These are phyloP conservation scores for Lasioglossum malachurum DNA, from an alignment of 2,888 invertebrate genomes.

Conservation along the genomic window DNA sequence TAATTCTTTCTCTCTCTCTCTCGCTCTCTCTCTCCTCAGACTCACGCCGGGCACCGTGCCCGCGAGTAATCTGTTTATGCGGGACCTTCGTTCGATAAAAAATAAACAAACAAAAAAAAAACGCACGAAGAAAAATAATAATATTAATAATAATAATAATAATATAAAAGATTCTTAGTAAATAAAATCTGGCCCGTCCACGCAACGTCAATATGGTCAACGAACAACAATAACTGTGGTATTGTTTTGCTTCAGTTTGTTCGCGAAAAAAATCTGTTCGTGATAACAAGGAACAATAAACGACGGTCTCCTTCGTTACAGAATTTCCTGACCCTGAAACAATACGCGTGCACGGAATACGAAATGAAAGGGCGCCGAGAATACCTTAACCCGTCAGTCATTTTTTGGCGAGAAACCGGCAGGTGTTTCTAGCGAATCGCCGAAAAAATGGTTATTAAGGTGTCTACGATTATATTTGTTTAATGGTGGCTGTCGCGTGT, in stretches of 20 bases:
- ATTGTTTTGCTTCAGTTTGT: slow-evolving; percentile 31
- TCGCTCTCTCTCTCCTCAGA: slow-evolving; percentile 52
- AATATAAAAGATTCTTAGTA: slow-evolving; percentile 50
- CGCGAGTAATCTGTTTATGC: slow-evolving; percentile 63
- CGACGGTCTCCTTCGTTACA: slow-evolving; percentile 35
- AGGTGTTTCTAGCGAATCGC: slow-evolving; percentile 36
- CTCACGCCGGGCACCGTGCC: slow-evolving; percentile 68
- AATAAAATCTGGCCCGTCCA: slow-evolving; percentile 62
- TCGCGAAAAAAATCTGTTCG: slow-evolving; percentile 23
- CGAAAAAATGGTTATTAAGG: slow-evolving; percentile 62
- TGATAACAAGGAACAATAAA: slow-evolving; percentile 45
- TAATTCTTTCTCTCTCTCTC: slow-evolving; percentile 52
- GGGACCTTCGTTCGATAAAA: slow-evolving; percentile 60
- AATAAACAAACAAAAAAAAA: slow-evolving; percentile 47
- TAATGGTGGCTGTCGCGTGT: slow-evolving; percentile 73
- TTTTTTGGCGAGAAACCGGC: slow-evolving; percentile 49
- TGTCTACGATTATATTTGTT: slow-evolving; percentile 59
- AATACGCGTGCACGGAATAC: slow-evolving; percentile 68
- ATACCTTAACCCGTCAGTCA: slow-evolving; percentile 61
- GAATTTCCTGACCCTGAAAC: slow-evolving; percentile 46
- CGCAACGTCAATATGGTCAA: slow-evolving; percentile 61
- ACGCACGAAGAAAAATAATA: slow-evolving; percentile 57
- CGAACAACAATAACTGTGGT: slow-evolving; percentile 52
- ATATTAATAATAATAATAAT: slow-evolving; percentile 36
- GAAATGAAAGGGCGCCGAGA: slow-evolving; percentile 73